Evolutionary conservation across 1,140 invertebrate genomes (phyloP).

Genomic region (Penaeus indicus): DNA sequence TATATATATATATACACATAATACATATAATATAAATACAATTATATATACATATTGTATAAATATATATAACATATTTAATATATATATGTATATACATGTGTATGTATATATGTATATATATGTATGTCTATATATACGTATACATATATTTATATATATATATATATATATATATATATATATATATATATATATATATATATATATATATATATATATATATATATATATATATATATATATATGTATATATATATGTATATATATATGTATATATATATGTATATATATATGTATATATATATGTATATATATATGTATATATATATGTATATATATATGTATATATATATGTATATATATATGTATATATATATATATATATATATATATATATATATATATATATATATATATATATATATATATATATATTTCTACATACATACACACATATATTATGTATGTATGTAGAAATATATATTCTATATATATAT

Average conservation of each 20-base stretch:
- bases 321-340: too few relatives aligned
- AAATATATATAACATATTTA: neutral
- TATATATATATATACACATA: slow-evolving; percentile 1
- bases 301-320: too few relatives aligned
- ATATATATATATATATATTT: neutral
- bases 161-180: too few relatives aligned
- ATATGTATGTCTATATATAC: neutral
- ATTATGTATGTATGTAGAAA: neutral
- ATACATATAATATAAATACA: neutral
- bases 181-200: too few relatives aligned
- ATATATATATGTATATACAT: too few relatives aligned
- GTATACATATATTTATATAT: neutral
- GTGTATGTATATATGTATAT: too few relatives aligned
- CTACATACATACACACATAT: too few relatives aligned
- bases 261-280: neutral
- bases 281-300: neutral
- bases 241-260: neutral
- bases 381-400: neutral
- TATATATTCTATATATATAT: neutral
- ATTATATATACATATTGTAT: neutral
- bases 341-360: neutral
- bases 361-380: neutral
- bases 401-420: neutral
- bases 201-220: too few relatives aligned
- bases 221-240: too few relatives aligned